Percentiles rank a stretch among this genome's conserved stretches.
phyloP scores from a whole-genome alignment of 2,797 vertebrate species.

The Cynopterus sphinx region DNA sequence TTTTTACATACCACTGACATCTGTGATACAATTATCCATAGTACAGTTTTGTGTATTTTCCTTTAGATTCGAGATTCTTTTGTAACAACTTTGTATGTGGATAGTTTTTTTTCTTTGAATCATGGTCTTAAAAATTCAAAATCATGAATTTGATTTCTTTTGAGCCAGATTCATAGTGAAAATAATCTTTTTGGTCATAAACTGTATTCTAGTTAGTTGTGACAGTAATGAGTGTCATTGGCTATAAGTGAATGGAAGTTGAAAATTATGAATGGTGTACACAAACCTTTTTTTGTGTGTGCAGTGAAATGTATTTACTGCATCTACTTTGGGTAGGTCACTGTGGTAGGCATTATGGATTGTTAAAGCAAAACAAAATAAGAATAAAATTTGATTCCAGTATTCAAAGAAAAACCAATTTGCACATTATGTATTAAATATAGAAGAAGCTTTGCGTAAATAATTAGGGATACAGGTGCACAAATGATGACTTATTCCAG shows the following conservation, averaged over 20 bases:
- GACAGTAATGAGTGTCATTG: neutral
- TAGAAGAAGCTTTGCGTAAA: neutral
- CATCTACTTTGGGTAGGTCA: neutral
- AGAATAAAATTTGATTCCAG: neutral
- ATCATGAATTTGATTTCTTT: neutral
- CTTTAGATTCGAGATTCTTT: slow-evolving; percentile 29
- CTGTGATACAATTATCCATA: neutral
- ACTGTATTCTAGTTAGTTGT: neutral
- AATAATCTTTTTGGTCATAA: neutral
- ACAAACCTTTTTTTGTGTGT: neutral
- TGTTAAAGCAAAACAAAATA: slow-evolving; percentile 11
- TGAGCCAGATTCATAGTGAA: neutral
- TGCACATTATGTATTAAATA: neutral
- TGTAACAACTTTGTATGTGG: neutral
- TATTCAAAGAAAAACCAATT: neutral
- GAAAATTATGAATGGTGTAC: neutral
- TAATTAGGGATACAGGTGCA: neutral
- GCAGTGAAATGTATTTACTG: neutral
- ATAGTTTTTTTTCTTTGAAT: slow-evolving; percentile 21
- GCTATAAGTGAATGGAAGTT: neutral
- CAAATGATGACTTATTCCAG: neutral
- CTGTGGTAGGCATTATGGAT: neutral
- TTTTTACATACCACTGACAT: neutral
- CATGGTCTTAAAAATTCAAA: slow-evolving; percentile 18
- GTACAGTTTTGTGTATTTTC: neutral